phyloP scores from a whole-genome alignment of 1,140 invertebrate species.

The Globodera rostochiensis region DNA sequence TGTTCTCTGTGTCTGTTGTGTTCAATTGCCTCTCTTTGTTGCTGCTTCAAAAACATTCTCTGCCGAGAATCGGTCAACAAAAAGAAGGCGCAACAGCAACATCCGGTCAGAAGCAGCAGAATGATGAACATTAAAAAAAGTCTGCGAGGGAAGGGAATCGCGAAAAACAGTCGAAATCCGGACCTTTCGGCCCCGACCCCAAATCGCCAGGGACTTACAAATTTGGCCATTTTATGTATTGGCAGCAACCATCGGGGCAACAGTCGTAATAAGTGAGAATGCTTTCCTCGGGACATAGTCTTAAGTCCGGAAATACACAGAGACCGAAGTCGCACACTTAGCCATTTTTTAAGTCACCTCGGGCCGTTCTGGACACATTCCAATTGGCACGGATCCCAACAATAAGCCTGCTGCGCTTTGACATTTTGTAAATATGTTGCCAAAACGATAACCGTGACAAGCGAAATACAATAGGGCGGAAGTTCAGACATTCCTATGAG shows the following conservation, averaged over 20 bases:
- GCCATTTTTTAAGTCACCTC: conserved; percentile 23
- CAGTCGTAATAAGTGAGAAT: conserved; percentile 50
- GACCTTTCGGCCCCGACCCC: no score
- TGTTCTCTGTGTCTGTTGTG: background rate
- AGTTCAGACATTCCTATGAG: no score
- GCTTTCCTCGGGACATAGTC: conserved; percentile 43
- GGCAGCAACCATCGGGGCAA: conserved; percentile 44
- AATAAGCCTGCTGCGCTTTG: conserved; percentile 43
- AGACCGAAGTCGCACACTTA: background rate
- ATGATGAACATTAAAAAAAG: conserved; percentile 45
- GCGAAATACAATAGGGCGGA: background rate
- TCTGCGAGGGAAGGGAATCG: background rate
- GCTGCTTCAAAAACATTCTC: conserved; percentile 22
- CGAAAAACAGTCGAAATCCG: background rate
- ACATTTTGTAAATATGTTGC: background rate
- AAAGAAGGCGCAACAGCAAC: conserved; percentile 46
- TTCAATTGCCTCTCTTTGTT: conserved; percentile 28
- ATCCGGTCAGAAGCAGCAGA: conserved; percentile 36
- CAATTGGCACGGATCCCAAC: conserved; percentile 34
- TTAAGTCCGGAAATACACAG: conserved; percentile 1
- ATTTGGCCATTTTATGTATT: conserved; percentile 50
- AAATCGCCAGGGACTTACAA: conserved; percentile 30
- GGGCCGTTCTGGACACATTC: conserved; percentile 33
- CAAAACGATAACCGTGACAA: conserved; percentile 14
- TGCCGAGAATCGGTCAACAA: conserved; percentile 39